Evolutionary conservation across 2,888 invertebrate genomes (phyloP), one percentile per base, ranked within the genome.

Genomic region (Limenitis camilla): DNA sequence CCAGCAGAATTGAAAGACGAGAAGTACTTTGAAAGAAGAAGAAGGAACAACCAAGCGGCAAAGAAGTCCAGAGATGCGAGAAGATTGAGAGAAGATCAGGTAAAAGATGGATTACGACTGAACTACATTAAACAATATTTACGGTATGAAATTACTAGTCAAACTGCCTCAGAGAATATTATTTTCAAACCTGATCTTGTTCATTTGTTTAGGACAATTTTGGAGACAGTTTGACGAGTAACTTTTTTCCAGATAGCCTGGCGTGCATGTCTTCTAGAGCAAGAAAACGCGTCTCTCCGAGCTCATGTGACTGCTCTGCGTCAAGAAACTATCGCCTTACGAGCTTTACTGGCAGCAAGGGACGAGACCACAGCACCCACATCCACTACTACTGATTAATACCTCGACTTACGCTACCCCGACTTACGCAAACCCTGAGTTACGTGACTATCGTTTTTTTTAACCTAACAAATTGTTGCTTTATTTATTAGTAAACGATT

Each of bases 11-110:
- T 94, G 71, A 97, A 97, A 69, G 96, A 97, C 67, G 94, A 93
- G 56, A 96, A 95, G 76, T 97, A 97, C 77, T 96, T 92, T 74
- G 96, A 97, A 75, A 84, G 96, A 40, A 87, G 97, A 54, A 92
- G 94, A 69, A 86, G 96, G 6, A 97, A 97, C 77, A 97, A 97
- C 75, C 92, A 94, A 71, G 97, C 97, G 0, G 97, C 96, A 0
- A 97, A 97, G 78, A 97, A 96, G 75, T 96, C 96, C 0, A 80
- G 97, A 30, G 97, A 97, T 74, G 95, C 96, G 0, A 86, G 97
- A 28, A 93, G 96, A 75, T 90, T 94, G 44, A 86, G 96, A 30
- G 96, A 97, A 73, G 96, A 97, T 76, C 94, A 96, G 79, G 93
- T 93, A 54, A 1, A n/a, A 19, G 1, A 19, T 19, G 19, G 19